Conservation (phyloP, 2,797 vertebrate species). For the Sebastes reedi region DNA sequence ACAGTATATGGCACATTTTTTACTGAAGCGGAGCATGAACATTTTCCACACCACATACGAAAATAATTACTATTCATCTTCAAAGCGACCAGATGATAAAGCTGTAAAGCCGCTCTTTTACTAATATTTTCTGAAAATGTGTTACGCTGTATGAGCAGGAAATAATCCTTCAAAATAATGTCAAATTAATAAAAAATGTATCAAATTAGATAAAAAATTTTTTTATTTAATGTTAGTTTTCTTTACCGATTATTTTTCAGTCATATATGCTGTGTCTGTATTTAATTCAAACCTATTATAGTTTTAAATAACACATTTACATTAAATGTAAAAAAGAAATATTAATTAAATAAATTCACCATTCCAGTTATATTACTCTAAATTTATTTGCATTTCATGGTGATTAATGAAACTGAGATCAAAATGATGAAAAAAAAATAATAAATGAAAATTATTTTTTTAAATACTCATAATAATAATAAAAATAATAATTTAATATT, state of each 20-base stretch:
- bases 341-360: neutral
- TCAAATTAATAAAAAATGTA: neutral
- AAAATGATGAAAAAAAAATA: neutral
- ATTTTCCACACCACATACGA: neutral
- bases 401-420: neutral
- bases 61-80: slow-evolving; percentile 8
- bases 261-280: neutral
- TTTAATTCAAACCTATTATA: neutral
- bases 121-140: neutral
- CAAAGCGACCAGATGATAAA: neutral
- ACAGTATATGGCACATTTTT: neutral
- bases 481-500: neutral
- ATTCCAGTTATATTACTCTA: neutral
- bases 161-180: neutral
- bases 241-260: neutral
- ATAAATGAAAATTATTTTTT: accelerated
- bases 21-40: neutral
- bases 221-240: neutral
- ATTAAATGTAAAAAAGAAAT: neutral
- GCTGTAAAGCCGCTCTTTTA: neutral
- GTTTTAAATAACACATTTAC: neutral
- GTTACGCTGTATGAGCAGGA: accelerated
- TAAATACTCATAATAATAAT: neutral
- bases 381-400: neutral
- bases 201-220: accelerated